Evolutionary conservation across 2,113 vertebrate species (phyloP), one percentile per base, ranked within the genome.

Genomic region (Sitta europaea): DNA sequence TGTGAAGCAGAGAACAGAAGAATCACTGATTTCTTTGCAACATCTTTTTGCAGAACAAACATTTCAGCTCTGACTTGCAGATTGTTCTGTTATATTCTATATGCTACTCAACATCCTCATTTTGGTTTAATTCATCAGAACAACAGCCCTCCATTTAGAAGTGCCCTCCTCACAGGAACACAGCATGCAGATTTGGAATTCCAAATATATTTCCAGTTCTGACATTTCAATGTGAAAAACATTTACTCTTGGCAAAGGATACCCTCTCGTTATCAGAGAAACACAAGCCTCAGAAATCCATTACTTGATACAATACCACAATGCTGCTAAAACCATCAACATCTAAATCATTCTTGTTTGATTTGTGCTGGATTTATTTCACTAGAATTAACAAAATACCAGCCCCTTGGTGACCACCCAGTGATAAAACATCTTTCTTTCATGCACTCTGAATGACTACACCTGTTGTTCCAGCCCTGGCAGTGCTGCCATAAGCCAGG

Each of bases 261-360:
- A 91, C 79, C 83, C 88, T 81, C 76, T 74, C 3, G 53, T 93
- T 95, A 84, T 95, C 79, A 95, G 68, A 55, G 82, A 75, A 94
- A 86, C 62, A 72, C 35, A 62, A 70, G 43, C 45, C 85, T 72
- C 82, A 79, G 59, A 92, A 90, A 93, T 62, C 29, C 86, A 63
- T 76, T n/a, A 38, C 43, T 67, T 51, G 20, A n/a, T 59, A 88
- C 79, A 96, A 78, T 29, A 89, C 61, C 65, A 88, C 79, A 94
- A 63, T 59, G 27, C 10, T 42, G 21, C 62, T 68, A 25, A 58
- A 95, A 33, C 31, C 33, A 53, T 42, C 70, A 55, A 68, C 51
- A 55, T 11, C 48, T 53, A 68, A 81, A 79, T 19, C 25, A 35
- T 29, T 82, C 19, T 57, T 68, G 59, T 62, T 57, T 55, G 4